These are phyloP conservation scores for Vireo altiloquus DNA, from an alignment of 2,113 vertebrate genomes.

Conservation along the genomic window DNA sequence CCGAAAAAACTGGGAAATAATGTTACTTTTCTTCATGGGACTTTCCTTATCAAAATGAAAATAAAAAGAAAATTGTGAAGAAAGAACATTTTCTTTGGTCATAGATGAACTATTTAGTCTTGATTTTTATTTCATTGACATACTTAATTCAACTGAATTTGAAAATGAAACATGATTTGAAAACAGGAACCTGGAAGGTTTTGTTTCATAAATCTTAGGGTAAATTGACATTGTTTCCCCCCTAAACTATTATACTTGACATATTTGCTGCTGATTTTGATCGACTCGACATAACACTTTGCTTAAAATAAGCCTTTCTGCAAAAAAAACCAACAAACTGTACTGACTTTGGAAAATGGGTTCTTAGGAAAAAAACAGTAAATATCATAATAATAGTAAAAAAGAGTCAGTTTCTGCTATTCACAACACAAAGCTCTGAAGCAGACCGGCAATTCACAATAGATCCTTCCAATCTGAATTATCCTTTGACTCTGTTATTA, in stretches of 20 bases:
- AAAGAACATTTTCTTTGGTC: not conserved
- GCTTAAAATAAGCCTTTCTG: not conserved
- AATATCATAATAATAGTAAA: not conserved
- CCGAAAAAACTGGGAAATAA: not conserved
- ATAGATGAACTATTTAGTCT: not conserved
- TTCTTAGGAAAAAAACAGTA: not conserved
- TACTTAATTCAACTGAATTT: not conserved
- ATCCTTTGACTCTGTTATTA: not conserved
- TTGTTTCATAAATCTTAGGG: not conserved
- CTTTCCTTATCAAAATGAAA: not conserved
- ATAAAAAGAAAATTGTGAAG: not conserved
- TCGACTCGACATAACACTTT: not conserved
- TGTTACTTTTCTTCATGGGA: not conserved
- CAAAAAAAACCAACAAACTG: accelerated
- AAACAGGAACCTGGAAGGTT: not conserved
- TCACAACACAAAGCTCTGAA: not conserved
- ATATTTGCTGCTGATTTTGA: not conserved
- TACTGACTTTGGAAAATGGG: not conserved
- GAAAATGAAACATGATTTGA: not conserved
- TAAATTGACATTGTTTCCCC: accelerated
- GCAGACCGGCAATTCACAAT: not conserved
- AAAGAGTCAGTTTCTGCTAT: not conserved
- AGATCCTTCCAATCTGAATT: not conserved
- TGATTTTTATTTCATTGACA: not conserved
- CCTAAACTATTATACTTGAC: not conserved